Evolutionary conservation across 1,140 invertebrate genomes (phyloP).

Genomic region (Pentalonia nigronervosa): DNA sequence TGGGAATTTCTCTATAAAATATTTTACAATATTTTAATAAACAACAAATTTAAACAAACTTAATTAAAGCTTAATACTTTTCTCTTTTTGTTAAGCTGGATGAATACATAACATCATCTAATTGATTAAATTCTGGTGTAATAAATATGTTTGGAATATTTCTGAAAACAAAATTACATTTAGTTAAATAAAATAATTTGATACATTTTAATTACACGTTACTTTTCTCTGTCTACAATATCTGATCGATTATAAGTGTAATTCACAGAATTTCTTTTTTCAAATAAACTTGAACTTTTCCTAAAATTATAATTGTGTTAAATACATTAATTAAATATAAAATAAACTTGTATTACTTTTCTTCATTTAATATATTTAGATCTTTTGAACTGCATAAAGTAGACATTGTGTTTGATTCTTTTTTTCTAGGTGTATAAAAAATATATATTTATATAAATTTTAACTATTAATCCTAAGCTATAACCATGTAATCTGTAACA

Average conservation of each 20-base stretch:
- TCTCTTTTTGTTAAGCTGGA: conserved; percentile 21
- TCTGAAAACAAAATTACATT: conserved; percentile 23
- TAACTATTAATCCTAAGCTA: background rate
- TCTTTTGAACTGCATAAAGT: background rate
- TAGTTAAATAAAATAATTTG: conserved; percentile 18
- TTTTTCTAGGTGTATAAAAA: background rate
- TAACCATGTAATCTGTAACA: background rate
- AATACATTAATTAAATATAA: background rate
- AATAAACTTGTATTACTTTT: conserved; percentile 9
- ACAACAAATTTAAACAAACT: background rate
- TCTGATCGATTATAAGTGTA: background rate
- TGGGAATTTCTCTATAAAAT: conserved; percentile 1
- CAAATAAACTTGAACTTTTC: background rate
- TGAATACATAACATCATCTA: background rate
- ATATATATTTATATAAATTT: background rate
- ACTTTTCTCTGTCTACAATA: conserved; percentile 3
- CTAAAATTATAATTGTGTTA: background rate
- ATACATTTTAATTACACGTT: background rate
- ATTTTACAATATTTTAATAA: background rate
- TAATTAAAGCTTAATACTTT: background rate
- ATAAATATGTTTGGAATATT: conserved; percentile 49
- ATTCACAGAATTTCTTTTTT: background rate
- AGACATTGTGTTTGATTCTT: background rate
- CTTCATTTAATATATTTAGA: background rate
- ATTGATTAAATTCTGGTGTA: background rate